A percentile compares a stretch with the other conserved stretches of the same genome.
Evolutionary conservation across 2,797 vertebrate species (phyloP).

Genomic region (Pangasius larnaudii): DNA sequence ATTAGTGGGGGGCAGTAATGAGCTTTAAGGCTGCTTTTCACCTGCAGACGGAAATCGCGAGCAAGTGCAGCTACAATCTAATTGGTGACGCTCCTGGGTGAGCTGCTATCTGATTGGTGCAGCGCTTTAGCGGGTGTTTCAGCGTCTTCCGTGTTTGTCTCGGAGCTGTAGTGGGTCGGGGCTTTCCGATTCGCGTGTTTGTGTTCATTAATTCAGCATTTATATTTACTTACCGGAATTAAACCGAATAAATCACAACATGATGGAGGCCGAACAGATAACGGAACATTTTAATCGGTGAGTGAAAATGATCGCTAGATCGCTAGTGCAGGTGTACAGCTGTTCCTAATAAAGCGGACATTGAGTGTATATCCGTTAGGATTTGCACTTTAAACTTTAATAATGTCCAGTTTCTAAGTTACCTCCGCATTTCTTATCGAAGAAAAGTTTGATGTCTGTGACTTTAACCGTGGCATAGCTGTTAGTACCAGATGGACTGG

Average conservation of each 20-base stretch:
- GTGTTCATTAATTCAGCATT: neutral
- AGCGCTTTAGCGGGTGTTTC: neutral
- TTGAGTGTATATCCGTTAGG: no score
- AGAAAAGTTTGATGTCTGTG: no score
- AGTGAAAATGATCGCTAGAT: neutral
- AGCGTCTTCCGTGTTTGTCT: neutral
- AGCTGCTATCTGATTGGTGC: neutral
- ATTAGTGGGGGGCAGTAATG: slow-evolving; percentile 7
- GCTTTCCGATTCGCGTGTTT: neutral
- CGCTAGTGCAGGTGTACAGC: no score
- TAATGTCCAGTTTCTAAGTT: no score
- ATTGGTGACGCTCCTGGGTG: neutral
- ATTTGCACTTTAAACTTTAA: no score
- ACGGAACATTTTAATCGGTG: neutral
- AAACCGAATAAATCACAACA: neutral
- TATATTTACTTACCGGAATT: neutral
- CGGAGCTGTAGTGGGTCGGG: no score
- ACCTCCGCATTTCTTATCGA: no score
- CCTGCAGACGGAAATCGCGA: neutral
- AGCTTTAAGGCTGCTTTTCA: neutral
- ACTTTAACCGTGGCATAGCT: no score
- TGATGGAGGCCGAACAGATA: neutral
- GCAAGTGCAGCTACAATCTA: neutral
- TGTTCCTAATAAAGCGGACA: no score
- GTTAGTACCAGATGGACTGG: no score